A percentile compares a stretch with the other conserved stretches of the same genome.
phyloP scores from a whole-genome alignment of 92 coral and sea anemone genomes.

The Porites rus region DNA sequence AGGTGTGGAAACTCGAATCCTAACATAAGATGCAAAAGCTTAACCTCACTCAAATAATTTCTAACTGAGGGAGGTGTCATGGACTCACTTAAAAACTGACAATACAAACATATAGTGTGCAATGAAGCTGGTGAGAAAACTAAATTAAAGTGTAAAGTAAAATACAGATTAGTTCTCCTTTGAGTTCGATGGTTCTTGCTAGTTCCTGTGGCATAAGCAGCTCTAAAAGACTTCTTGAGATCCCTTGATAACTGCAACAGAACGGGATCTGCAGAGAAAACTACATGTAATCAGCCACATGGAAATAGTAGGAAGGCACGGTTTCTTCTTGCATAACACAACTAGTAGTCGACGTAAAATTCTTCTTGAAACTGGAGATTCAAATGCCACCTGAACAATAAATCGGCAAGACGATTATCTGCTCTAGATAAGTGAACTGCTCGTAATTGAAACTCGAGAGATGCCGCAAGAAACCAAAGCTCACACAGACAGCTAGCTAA shows the following conservation, averaged over 20 bases:
- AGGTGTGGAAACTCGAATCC: neutral
- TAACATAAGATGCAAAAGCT: no score
- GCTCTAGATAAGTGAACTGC: slow-evolving; percentile 4
- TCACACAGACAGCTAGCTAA: slow-evolving; percentile 16
- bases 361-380: neutral
- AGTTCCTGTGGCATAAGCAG: neutral
- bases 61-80: neutral
- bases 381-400: slow-evolving; percentile 35
- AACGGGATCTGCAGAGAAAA: neutral
- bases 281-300: neutral
- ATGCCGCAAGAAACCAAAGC: neutral
- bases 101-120: neutral
- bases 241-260: neutral
- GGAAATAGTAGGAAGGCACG: neutral
- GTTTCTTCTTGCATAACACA: neutral
- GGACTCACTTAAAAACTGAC: slow-evolving; percentile 1
- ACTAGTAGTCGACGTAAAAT: neutral
- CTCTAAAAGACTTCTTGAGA: neutral
- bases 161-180: neutral
- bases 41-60: neutral
- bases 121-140: neutral
- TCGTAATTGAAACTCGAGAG: neutral
- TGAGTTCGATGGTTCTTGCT: neutral
- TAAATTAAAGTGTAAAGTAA: neutral
- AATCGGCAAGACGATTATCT: slow-evolving; percentile 18